A percentile compares a stretch with the other conserved stretches of the same genome.
Evolutionary conservation across 1,140 invertebrate genomes (phyloP).

Genomic region (Hestina assimilis): DNA sequence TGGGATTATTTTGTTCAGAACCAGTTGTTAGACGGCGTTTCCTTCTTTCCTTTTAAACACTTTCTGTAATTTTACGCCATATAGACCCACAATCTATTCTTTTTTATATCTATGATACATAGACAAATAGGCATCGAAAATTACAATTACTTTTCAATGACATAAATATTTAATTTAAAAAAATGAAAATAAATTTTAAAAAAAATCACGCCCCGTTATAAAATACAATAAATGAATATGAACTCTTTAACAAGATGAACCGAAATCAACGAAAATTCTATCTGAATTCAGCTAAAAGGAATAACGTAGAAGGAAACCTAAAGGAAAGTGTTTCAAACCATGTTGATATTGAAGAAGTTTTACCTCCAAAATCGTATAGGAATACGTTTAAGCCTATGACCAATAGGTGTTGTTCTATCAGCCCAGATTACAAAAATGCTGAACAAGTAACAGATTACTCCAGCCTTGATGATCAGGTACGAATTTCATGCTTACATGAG

Average conservation of each 20-base stretch:
- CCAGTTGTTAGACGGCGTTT: too few species aligned
- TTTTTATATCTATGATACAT: too few species aligned
- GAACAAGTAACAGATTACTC: slow-evolving; percentile 30
- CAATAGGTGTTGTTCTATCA: slow-evolving; percentile 42
- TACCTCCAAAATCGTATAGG: slow-evolving; percentile 25
- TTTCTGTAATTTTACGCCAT: too few species aligned
- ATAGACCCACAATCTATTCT: too few species aligned
- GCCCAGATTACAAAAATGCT: slow-evolving; percentile 36
- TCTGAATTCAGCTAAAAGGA: slow-evolving; percentile 12
- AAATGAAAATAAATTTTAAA: too few species aligned
- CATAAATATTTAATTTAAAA: too few species aligned
- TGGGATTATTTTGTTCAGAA: too few species aligned
- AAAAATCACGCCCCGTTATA: too few species aligned
- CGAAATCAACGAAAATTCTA: slow-evolving; percentile 26
- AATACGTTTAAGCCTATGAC: slow-evolving; percentile 28
- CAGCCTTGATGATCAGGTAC: slow-evolving; percentile 16
- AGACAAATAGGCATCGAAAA: too few species aligned
- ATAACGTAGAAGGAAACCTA: slow-evolving; percentile 6
- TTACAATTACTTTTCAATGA: too few species aligned
- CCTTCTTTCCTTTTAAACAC: too few species aligned
- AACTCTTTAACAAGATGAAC: slow-evolving; percentile 23
- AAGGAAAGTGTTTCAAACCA: neutral
- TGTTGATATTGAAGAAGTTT: slow-evolving; percentile 33
- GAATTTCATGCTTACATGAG: too few species aligned
- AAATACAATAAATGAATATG: neutral